phyloP scores from a whole-genome alignment of 2,113 vertebrate species.

The Crocuta crocuta region DNA sequence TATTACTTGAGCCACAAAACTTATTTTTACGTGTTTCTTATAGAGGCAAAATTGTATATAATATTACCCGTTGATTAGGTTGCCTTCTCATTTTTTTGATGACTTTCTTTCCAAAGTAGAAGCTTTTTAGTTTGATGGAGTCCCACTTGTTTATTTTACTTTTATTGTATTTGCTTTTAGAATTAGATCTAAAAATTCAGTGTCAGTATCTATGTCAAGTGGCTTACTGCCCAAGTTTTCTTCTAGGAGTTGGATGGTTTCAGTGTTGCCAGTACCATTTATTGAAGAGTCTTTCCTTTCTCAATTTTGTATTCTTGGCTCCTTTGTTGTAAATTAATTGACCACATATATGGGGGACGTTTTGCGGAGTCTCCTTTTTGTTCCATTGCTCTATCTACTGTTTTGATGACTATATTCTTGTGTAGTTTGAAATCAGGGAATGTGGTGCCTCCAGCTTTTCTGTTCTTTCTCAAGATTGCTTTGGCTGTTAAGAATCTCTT shows the following conservation, averaged over 20 bases:
- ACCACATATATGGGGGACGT: neutral
- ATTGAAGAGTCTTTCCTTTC: neutral
- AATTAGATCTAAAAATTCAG: neutral
- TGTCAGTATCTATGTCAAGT: neutral
- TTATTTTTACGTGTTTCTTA: conserved; percentile 63
- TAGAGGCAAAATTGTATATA: neutral
- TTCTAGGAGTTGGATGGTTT: neutral
- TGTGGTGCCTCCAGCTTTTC: neutral
- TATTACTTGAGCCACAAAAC: conserved; percentile 61
- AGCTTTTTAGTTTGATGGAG: neutral
- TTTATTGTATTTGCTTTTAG: neutral
- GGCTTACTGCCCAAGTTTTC: neutral
- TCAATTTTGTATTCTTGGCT: neutral
- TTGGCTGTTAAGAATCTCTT: neutral
- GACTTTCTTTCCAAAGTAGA: neutral
- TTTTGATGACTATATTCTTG: neutral
- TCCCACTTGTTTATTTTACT: neutral
- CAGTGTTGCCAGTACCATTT: neutral
- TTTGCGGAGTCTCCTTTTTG: neutral
- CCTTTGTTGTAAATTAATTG: neutral
- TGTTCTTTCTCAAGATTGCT: neutral
- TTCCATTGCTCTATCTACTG: neutral
- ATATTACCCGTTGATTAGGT: neutral
- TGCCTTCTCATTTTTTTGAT: neutral
- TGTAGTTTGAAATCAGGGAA: neutral